Conservation (phyloP, 2,113 vertebrate species). For the Pungitius pungitius region DNA sequence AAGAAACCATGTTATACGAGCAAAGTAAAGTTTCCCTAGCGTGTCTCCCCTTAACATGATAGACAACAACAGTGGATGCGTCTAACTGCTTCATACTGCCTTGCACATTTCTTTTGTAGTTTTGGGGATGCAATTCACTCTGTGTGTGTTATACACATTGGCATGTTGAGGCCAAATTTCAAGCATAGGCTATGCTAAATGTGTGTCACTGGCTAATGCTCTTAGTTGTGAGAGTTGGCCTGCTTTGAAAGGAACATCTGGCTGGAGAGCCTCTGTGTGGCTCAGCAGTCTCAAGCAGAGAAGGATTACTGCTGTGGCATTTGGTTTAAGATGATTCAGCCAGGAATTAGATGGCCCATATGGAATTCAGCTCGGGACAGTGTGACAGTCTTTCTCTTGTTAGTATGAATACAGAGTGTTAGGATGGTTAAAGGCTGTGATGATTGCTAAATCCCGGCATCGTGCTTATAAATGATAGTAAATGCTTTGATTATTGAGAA, state of each 20-base stretch:
- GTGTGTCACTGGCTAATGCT: constrained; percentile 64
- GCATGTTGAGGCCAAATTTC: constrained; percentile 42
- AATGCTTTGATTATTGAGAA: constrained; percentile 55
- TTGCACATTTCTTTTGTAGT: constrained; percentile 18
- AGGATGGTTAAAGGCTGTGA: constrained; percentile 33
- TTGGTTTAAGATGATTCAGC: constrained; percentile 72
- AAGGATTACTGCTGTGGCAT: constrained; percentile 67
- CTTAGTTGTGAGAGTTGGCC: constrained; percentile 63
- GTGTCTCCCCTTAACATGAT: not conserved
- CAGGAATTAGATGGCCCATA: constrained; percentile 67
- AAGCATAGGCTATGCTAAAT: constrained; percentile 53
- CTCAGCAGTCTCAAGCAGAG: constrained; percentile 61
- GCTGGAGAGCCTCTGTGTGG: constrained; percentile 59
- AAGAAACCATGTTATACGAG: not conserved
- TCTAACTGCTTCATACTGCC: not conserved
- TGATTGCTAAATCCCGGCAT: constrained; percentile 46
- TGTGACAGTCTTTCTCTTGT: constrained; percentile 39
- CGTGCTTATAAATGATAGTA: constrained; percentile 45
- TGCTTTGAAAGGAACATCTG: constrained; percentile 74
- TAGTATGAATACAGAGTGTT: constrained; percentile 47
- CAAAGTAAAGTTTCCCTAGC: not conserved
- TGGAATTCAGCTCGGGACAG: constrained; percentile 58
- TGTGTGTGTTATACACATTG: constrained; percentile 23
- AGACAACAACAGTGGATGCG: constrained; percentile 1
- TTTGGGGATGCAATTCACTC: constrained; percentile 26